Evolutionary conservation across 2,113 vertebrate genomes (phyloP).

Genomic region (Scopus umbretta): DNA sequence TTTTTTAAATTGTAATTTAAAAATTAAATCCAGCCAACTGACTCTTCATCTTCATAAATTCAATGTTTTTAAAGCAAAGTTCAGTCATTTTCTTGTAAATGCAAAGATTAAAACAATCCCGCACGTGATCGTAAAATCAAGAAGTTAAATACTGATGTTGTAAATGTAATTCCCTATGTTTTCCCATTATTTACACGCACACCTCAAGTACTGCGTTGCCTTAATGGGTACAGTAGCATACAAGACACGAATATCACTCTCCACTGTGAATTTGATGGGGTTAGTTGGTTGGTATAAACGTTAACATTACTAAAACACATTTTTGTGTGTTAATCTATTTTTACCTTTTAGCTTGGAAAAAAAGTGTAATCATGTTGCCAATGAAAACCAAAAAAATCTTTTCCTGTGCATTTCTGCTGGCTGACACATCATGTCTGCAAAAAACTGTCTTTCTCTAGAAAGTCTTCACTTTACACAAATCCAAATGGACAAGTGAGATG

Average conservation of each 20-base stretch:
- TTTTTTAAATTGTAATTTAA: background rate
- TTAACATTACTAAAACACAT: background rate
- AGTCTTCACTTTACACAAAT: background rate
- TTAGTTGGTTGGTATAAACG: background rate
- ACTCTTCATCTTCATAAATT: background rate
- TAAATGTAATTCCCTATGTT: background rate
- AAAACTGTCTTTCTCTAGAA: slow-evolving; percentile 26
- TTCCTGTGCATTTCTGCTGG: slow-evolving; percentile 60
- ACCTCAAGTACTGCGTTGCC: background rate
- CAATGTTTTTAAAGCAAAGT: background rate
- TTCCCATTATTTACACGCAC: background rate
- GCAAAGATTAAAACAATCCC: background rate
- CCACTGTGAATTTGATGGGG: background rate
- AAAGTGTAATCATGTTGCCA: slow-evolving; percentile 33
- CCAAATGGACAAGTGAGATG: background rate
- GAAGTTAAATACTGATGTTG: background rate
- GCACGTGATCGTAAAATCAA: background rate
- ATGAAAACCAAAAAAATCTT: slow-evolving; percentile 25
- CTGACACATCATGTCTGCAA: slow-evolving; percentile 48
- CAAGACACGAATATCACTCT: background rate
- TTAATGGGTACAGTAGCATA: background rate
- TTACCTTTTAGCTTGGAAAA: slow-evolving; percentile 26
- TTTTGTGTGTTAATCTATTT: slow-evolving; percentile 40
- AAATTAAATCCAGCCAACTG: background rate
- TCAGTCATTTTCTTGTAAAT: background rate